Conservation (phyloP, 2,113 vertebrate species). For the Lethenteron reissneri region DNA sequence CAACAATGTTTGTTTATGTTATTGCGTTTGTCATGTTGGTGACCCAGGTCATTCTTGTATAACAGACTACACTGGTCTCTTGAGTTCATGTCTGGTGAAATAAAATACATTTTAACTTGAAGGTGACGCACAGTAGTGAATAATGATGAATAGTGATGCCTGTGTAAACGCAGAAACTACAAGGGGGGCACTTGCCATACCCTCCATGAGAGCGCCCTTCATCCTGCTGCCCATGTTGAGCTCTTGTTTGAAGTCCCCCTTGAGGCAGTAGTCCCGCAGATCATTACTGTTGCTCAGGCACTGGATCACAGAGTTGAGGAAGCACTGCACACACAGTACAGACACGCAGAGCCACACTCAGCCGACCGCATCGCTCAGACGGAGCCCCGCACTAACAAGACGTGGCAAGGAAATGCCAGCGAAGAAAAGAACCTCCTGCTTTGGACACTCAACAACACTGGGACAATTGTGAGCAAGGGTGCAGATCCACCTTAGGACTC, state of each 20-base stretch:
- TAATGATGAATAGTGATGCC: not conserved
- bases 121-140: not conserved
- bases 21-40: too few relatives aligned
- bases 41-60: too few relatives aligned
- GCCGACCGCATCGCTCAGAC: not conserved
- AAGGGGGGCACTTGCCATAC: conserved; percentile 17
- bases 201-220: conserved; percentile 52
- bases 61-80: not conserved
- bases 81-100: conserved; percentile 2
- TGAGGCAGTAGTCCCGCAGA: conserved; percentile 71
- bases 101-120: not conserved
- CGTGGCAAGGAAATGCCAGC: too few relatives aligned
- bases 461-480: not conserved
- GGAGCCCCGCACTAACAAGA: not conserved
- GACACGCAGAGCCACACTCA: not conserved
- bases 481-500: not conserved
- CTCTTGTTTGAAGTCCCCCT: conserved; percentile 43
- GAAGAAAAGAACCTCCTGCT: not conserved
- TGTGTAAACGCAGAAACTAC: fast-evolving
- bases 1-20: too few relatives aligned
- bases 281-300: conserved; percentile 83
- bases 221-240: conserved; percentile 40
- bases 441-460: not conserved
- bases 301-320: conserved; percentile 95
- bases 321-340: conserved; percentile 36